Conservation (phyloP, 2,797 vertebrate species). For the Corythornis leucogaster region DNA sequence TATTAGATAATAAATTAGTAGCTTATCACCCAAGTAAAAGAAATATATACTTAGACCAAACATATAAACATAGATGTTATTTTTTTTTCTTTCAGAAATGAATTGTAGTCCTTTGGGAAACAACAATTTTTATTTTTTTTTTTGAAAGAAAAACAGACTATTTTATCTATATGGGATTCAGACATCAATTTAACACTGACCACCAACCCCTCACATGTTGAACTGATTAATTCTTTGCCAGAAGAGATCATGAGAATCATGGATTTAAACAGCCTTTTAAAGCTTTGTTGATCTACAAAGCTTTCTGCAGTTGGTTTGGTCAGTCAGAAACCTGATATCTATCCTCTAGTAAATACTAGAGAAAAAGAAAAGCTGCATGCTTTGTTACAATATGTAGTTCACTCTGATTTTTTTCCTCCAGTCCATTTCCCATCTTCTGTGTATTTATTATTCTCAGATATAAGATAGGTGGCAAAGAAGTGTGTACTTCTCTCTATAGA, state of each 20-base stretch:
- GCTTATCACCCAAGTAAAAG: background rate
- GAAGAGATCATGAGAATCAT: slow-evolving; percentile 4
- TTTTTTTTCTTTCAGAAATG: background rate
- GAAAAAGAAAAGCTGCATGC: background rate
- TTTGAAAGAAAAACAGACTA: slow-evolving; percentile 23
- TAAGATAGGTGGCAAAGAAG: background rate
- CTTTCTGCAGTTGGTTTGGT: background rate
- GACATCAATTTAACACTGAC: background rate
- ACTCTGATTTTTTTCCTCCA: background rate
- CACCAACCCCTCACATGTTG: background rate
- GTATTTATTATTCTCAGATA: background rate
- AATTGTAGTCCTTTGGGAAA: background rate
- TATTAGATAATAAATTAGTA: background rate
- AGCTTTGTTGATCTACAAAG: background rate
- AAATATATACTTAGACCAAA: background rate
- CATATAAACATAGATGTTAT: background rate
- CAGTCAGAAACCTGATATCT: slow-evolving; percentile 21
- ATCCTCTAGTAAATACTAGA: background rate
- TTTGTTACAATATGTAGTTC: background rate
- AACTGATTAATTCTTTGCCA: slow-evolving; percentile 60
- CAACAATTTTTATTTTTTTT: background rate
- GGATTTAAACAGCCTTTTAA: slow-evolving; percentile 19
- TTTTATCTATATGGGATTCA: slow-evolving; percentile 13
- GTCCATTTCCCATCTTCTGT: background rate
- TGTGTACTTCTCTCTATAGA: background rate